These are phyloP conservation scores for Xenopus petersii DNA, from an alignment of 2,797 vertebrate species.

Conservation along the genomic window DNA sequence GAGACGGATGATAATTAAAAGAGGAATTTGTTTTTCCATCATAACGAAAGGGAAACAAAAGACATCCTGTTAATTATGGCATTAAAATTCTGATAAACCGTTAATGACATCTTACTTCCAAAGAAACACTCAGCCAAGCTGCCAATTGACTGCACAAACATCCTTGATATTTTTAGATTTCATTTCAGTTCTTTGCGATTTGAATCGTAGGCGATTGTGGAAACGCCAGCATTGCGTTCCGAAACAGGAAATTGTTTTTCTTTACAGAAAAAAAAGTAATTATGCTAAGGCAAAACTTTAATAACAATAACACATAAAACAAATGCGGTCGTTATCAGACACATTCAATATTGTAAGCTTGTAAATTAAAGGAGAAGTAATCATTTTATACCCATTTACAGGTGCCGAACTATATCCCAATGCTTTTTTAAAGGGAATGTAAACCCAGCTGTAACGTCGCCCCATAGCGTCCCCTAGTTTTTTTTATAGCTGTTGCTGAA, in stretches of 20 bases:
- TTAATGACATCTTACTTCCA: constrained; percentile 19
- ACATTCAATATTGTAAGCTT: too few relatives aligned
- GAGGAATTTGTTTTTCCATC: constrained; percentile 13
- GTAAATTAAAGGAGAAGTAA: too few relatives aligned
- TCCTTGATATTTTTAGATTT: neutral
- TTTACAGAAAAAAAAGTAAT: neutral
- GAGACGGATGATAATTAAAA: constrained; percentile 20
- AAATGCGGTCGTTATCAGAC: too few relatives aligned
- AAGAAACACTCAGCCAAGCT: neutral
- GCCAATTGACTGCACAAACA: constrained; percentile 7
- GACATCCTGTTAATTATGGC: constrained; percentile 20
- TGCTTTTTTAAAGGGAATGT: too few relatives aligned
- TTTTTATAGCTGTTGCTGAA: too few relatives aligned
- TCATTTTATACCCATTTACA: too few relatives aligned
- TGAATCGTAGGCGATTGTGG: constrained; percentile 13
- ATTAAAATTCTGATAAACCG: constrained; percentile 26
- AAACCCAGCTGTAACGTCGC: too few relatives aligned
- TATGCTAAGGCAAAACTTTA: too few relatives aligned
- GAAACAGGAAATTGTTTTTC: constrained; percentile 28
- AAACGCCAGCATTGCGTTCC: constrained; percentile 7
- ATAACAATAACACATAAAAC: too few relatives aligned
- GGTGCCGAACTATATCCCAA: too few relatives aligned
- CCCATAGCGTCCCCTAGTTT: too few relatives aligned
- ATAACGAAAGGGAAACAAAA: constrained; percentile 10
- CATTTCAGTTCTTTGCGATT: constrained; percentile 17